Base-by-base conservation (phyloP, 1,140 invertebrate genomes). In the Anoplophora glabripennis region DNA sequence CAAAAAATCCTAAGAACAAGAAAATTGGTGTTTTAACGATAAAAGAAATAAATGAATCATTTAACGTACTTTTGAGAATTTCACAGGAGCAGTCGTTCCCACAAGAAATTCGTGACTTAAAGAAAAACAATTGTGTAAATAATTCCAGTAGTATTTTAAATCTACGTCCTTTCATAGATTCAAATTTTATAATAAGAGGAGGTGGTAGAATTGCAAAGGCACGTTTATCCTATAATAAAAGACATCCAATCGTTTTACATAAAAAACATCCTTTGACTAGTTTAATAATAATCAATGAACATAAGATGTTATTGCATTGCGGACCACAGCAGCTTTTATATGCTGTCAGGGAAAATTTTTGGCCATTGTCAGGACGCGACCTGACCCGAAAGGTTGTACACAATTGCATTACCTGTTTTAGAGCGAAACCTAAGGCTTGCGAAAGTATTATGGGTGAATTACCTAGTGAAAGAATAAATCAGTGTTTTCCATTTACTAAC, bases 241-340 rank as follows among this genome's bases (percentile, higher is more conserved):
- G 75, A 55, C 8, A 75, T 79, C 65, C 78, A 0, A 73, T 79
- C 5, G 41, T 80, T 8, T 46, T 76, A 10, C 47, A 34, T 3
- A 18, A 11, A 17, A 40, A 38, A 21, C 17, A 52, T 41, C 15
- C 14, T 10, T 15, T 58, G 7, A 34, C 40, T 7, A 17, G n/a
- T 17, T 17, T 58, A 40, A 33, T 58, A 21, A 12, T 53, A 21
- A 21, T 1, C 10, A 12, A 54, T 14, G 44, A 45, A 38, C 57
- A 59, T 34, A 17, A 35, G 4, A 12, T 12, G 4, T 18, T 53
- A 1, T 0, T 14, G 21, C 53, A 56, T 51, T 41, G 35, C 9
- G 59, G 59, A 3, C 10, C 44, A 12, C 59, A 61, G 15, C 12
- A 17, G 4, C n/a, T 57, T 4, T 11, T 57, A 7, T 37, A 21